Conservation (phyloP, 1,140 invertebrate species). For the Drosophila pseudoananassae region DNA sequence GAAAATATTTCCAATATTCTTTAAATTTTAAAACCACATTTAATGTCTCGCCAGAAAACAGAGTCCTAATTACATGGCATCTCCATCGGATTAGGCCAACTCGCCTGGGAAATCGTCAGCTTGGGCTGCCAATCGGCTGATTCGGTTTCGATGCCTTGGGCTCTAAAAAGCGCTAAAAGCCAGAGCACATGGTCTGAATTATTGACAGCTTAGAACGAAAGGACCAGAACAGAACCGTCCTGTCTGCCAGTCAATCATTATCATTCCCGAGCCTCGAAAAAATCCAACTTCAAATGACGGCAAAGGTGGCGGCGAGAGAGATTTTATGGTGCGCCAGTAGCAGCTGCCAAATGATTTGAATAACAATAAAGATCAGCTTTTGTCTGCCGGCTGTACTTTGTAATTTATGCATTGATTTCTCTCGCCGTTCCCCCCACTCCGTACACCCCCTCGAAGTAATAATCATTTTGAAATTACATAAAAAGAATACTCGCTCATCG, state of each 20-base stretch:
- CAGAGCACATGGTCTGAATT: slow-evolving; percentile 70
- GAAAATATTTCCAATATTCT: background rate
- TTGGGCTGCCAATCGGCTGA: slow-evolving; percentile 41
- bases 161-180: slow-evolving; percentile 55
- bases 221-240: slow-evolving; percentile 15
- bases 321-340: slow-evolving; percentile 20
- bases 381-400: slow-evolving; percentile 51
- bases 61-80: slow-evolving; percentile 68
- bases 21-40: slow-evolving; percentile 7
- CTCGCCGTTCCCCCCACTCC: background rate
- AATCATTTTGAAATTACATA: slow-evolving; percentile 78
- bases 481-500: slow-evolving; percentile 28
- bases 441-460: slow-evolving; percentile 45
- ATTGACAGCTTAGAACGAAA: slow-evolving; percentile 68
- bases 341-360: slow-evolving; percentile 72
- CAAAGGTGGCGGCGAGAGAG: background rate
- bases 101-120: slow-evolving; percentile 78
- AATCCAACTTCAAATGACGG: slow-evolving; percentile 36
- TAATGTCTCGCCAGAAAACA: slow-evolving; percentile 6
- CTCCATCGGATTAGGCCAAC: slow-evolving; percentile 64
- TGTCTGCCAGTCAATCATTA: slow-evolving; percentile 73
- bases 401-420: slow-evolving; percentile 81
- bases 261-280: slow-evolving; percentile 37
- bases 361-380: slow-evolving; percentile 80
- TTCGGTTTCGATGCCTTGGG: slow-evolving; percentile 20